Percentiles rank a stretch among this genome's conserved stretches.
Conservation (phyloP, 2,797 vertebrate genomes). For the Coluber constrictor region DNA sequence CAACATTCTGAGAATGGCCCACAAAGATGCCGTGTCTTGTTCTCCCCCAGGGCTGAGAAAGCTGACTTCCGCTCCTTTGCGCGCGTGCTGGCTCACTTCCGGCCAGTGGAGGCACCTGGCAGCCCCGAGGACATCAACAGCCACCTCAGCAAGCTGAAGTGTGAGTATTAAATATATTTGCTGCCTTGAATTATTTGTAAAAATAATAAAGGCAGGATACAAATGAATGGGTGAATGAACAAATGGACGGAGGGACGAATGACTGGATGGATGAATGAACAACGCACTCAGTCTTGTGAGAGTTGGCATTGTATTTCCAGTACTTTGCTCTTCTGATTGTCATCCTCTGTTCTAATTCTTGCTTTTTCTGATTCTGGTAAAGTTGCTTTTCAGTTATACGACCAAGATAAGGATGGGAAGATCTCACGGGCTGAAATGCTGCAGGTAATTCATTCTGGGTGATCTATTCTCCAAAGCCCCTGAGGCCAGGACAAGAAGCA, state of each 20-base stretch:
- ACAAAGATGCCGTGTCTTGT: not conserved
- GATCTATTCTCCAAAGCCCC: not conserved
- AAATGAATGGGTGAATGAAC: not conserved
- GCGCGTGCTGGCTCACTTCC: slow-evolving; percentile 77
- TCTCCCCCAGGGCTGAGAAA: slow-evolving; percentile 61
- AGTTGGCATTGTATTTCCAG: not conserved
- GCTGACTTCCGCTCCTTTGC: slow-evolving; percentile 77
- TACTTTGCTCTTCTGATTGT: no score
- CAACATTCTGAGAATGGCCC: not conserved
- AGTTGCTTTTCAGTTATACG: slow-evolving; percentile 83
- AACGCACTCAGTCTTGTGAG: not conserved
- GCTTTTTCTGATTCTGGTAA: not conserved
- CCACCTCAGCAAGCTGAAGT: slow-evolving; percentile 75
- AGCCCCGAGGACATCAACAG: slow-evolving; percentile 72
- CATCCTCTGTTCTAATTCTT: not conserved
- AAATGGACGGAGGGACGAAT: no score
- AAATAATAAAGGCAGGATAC: not conserved
- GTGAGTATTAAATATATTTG: slow-evolving; percentile 58
- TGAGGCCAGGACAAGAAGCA: not conserved
- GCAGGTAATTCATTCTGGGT: slow-evolving; percentile 64
- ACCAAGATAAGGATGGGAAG: slow-evolving; percentile 79
- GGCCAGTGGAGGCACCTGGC: slow-evolving; percentile 61
- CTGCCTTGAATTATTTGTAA: not conserved
- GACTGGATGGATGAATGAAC: no score
- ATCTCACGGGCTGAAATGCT: slow-evolving; percentile 79